Evolutionary conservation across 2,113 vertebrate species (phyloP).

Genomic region (Phoxinus phoxinus): DNA sequence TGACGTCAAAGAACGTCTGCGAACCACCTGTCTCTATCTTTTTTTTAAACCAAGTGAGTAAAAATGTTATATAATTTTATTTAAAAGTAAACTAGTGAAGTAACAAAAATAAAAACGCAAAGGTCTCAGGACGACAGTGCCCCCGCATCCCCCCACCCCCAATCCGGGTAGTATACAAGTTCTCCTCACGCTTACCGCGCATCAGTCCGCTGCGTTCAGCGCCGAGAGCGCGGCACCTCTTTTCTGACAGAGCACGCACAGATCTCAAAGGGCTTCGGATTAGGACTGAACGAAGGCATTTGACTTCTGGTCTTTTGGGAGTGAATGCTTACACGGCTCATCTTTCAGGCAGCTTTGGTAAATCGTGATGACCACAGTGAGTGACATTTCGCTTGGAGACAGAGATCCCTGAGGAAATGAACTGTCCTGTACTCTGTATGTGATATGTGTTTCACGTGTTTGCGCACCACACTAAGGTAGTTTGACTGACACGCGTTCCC

Average conservation of each 20-base stretch:
- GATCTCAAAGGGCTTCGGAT: background rate
- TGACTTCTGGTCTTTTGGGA: background rate
- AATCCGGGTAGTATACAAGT: slow-evolving; percentile 35
- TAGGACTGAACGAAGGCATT: background rate
- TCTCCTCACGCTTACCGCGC: slow-evolving; percentile 48
- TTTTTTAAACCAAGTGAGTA: background rate
- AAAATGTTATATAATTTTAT: too few species aligned
- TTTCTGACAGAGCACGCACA: background rate
- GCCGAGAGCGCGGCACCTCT: slow-evolving; percentile 24
- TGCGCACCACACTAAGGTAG: slow-evolving; percentile 70
- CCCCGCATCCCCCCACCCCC: slow-evolving; percentile 38
- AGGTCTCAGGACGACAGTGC: background rate
- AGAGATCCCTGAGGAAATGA: slow-evolving; percentile 12
- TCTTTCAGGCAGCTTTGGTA: background rate
- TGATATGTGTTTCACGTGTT: slow-evolving; percentile 66
- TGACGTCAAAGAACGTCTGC: slow-evolving; percentile 2
- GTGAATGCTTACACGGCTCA: background rate
- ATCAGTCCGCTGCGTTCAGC: slow-evolving; percentile 48
- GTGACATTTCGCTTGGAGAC: slow-evolving; percentile 3
- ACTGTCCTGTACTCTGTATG: slow-evolving; percentile 15
- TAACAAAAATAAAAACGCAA: background rate
- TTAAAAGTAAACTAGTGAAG: background rate
- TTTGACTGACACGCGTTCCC: slow-evolving; percentile 44
- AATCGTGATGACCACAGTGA: background rate
- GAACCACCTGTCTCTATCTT: background rate